Conservation (phyloP, 2,797 vertebrate species). For the Acanthornis magna region DNA sequence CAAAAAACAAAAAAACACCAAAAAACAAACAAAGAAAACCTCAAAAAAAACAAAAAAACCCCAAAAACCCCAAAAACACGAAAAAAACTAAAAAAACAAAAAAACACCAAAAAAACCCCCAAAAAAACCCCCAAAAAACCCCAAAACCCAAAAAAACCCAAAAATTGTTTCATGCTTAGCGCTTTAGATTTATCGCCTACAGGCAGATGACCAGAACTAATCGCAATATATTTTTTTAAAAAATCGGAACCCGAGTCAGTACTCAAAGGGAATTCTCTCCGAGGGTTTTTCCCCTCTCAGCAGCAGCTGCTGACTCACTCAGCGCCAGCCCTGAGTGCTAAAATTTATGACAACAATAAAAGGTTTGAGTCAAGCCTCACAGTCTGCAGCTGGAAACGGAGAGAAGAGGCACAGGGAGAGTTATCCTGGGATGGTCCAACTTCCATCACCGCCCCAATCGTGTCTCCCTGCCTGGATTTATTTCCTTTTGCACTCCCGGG, state of each 20-base stretch:
- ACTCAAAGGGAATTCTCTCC: not conserved
- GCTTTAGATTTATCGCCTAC: not conserved
- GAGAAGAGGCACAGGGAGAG: not conserved
- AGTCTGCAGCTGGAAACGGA: not conserved
- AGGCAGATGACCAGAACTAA: not conserved
- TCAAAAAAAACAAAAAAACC: no score
- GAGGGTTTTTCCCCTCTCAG: not conserved
- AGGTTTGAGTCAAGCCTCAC: not conserved
- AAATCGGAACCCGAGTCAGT: not conserved
- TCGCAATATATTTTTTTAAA: not conserved
- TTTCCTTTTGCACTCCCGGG: not conserved
- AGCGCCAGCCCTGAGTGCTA: not conserved
- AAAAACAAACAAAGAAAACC: no score
- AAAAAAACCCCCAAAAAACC: not conserved
- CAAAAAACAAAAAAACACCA: no score
- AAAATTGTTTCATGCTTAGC: fast-evolving
- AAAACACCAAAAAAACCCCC: no score
- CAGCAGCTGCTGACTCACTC: not conserved
- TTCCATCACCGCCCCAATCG: not conserved
- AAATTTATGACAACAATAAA: slow-evolving; percentile 19
- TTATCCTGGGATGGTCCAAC: not conserved
- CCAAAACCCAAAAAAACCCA: no score
- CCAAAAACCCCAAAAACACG: no score
- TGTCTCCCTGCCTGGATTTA: not conserved
- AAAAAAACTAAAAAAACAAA: no score